These are phyloP conservation scores for Craseonycteris thonglongyai DNA, from an alignment of 2,113 vertebrate species.

Conservation along the genomic window DNA sequence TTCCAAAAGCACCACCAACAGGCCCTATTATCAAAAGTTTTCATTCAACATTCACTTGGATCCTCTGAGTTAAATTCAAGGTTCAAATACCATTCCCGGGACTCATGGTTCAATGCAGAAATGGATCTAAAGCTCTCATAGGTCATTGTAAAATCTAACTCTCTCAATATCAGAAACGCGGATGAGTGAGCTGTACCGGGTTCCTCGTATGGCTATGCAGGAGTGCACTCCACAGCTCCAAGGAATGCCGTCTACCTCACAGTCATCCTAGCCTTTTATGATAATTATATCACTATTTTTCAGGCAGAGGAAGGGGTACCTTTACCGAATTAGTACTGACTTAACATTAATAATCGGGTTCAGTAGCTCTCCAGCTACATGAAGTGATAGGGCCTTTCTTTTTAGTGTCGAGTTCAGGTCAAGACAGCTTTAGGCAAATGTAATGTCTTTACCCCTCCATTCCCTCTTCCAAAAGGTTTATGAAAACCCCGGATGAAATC, in stretches of 20 bases:
- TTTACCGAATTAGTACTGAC: background rate
- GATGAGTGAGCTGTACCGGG: background rate
- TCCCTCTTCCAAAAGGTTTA: constrained; percentile 85
- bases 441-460: background rate
- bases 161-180: background rate
- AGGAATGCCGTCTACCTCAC: rapidly evolving
- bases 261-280: background rate
- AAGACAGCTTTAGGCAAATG: background rate
- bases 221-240: background rate
- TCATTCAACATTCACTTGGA: background rate
- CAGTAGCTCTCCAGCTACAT: background rate
- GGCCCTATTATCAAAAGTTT: background rate
- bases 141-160: background rate
- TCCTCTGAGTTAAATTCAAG: background rate
- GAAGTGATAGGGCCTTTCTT: background rate
- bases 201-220: rapidly evolving
- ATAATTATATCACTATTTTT: background rate
- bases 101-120: background rate
- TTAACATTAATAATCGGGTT: rapidly evolving
- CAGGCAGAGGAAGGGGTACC: background rate
- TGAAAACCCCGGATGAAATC: constrained; percentile 99
- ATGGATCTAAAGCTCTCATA: background rate
- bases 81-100: background rate
- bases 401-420: background rate
- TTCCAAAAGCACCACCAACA: background rate